Base-by-base conservation (phyloP, 1,140 invertebrate genomes). In the Drosophila mojavensis region DNA sequence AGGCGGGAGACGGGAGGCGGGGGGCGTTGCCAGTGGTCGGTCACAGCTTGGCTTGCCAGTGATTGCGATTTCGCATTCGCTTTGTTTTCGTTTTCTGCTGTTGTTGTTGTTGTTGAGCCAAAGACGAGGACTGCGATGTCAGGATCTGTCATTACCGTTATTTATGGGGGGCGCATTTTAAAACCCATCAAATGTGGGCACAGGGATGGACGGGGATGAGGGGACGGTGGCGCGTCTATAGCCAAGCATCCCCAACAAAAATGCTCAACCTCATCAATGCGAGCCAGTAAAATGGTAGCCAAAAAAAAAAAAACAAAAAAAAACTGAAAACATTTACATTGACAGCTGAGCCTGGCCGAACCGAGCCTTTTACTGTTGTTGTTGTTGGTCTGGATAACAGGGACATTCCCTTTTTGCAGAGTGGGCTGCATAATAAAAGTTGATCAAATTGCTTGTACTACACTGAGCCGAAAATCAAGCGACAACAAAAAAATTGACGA, bases 141-240 rank as follows among this genome's bases (percentile, higher is more conserved):
- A 59, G 71, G 50, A 74, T 61, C 72, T 75, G 72, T 70, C 72
- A 75, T 75, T 69, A 63, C 66, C 66, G 59, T 75, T 75, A 75
- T 75, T 75, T 75, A 75, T 75, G 72, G 66, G 66, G 66, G 51
- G 15, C 72, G 66, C 66, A 75, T 75, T 75, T 75, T 70, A 75
- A 75, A 75, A 63, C 72, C 58, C 65, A 69, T 74, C 71, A 75
- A 75, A 75, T 51, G 53, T 58, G 53, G 65, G 13, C 20, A 48
- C 50, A 39, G 36, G 28, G 10, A 47, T n/a, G 26, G 11, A 47
- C 26, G 17, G 15, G 5, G 4, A 26, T 11, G 26, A 11, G 15
- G 47, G 3, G 36, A 13, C 17, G 30, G n/a, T 17, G 43, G 15
- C 43, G 47, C 20, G 20, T 1, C 20, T 24, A 24, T 24, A 24